Percentiles rank a stretch among this genome's conserved stretches.
phyloP scores from a whole-genome alignment of 2,113 vertebrate genomes.

The Antigone vipio region DNA sequence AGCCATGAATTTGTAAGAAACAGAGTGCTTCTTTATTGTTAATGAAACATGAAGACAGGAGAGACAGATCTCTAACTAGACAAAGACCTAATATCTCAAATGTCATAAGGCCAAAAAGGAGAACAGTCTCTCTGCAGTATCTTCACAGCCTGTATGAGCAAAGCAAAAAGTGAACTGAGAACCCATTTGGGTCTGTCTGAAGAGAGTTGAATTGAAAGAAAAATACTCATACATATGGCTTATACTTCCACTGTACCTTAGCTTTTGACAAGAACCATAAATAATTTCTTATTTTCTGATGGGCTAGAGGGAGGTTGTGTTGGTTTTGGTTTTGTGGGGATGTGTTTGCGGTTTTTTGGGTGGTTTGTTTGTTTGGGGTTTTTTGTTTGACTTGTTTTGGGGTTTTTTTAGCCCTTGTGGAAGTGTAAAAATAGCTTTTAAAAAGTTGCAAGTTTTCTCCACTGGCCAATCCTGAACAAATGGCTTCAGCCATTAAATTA shows the following conservation, averaged over 20 bases:
- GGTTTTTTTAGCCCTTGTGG: not conserved
- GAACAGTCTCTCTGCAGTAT: not conserved
- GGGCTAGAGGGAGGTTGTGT: fast-evolving
- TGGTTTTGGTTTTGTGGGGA: not conserved
- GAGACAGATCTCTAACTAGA: not conserved
- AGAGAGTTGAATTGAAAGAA: not conserved
- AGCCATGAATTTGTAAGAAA: not conserved
- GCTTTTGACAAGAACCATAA: not conserved
- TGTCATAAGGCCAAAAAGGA: not conserved
- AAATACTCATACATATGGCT: not conserved
- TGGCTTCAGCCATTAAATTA: not conserved
- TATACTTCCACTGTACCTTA: not conserved
- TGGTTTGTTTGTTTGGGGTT: not conserved
- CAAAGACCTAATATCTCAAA: not conserved
- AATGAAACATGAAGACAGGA: not conserved
- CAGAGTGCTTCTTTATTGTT: not conserved
- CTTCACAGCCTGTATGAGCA: not conserved
- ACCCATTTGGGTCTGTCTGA: too few relatives aligned
- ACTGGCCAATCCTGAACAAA: not conserved
- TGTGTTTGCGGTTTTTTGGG: not conserved
- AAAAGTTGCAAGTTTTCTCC: not conserved
- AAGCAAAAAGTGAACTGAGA: not conserved
- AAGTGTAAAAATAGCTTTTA: not conserved
- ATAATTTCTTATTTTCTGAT: not conserved
- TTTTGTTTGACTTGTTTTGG: not conserved